phyloP scores from a whole-genome alignment of 2,797 vertebrate genomes.

The Cynopterus sphinx region DNA sequence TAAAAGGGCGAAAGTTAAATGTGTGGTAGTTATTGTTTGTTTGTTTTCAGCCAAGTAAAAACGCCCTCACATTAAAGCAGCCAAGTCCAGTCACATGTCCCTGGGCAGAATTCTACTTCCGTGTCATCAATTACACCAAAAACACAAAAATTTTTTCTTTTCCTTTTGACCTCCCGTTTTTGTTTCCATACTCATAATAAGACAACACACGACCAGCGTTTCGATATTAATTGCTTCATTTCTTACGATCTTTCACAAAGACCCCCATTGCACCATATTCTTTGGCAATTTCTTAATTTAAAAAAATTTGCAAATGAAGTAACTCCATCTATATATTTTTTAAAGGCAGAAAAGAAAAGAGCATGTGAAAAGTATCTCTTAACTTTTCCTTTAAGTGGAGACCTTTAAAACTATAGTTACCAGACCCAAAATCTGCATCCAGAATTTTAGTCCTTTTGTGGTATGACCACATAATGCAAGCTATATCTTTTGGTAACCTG shows the following conservation, averaged over 20 bases:
- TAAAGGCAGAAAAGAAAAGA: not conserved
- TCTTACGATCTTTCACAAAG: not conserved
- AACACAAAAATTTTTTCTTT: not conserved
- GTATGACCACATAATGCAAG: not conserved
- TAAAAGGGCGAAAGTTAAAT: no score
- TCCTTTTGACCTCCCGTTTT: not conserved
- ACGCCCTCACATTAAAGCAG: not conserved
- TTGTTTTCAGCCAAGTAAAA: not conserved
- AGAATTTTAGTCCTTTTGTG: not conserved
- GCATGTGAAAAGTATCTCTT: not conserved
- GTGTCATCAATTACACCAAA: not conserved
- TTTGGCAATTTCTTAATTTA: not conserved
- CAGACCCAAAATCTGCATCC: not conserved
- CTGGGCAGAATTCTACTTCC: not conserved
- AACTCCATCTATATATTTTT: not conserved
- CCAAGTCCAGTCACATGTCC: not conserved
- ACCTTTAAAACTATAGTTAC: not conserved
- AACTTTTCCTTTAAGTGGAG: not conserved
- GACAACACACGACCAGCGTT: not conserved
- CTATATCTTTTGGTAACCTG: not conserved
- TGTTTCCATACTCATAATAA: not conserved
- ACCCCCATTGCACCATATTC: not conserved
- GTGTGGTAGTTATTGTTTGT: not conserved
- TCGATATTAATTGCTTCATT: accelerated
- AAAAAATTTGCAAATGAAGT: not conserved